A percentile compares a stretch with the other conserved stretches of the same genome.
Evolutionary conservation across 2,113 vertebrate genomes (phyloP).

Genomic region (Sebastes schlegelii): DNA sequence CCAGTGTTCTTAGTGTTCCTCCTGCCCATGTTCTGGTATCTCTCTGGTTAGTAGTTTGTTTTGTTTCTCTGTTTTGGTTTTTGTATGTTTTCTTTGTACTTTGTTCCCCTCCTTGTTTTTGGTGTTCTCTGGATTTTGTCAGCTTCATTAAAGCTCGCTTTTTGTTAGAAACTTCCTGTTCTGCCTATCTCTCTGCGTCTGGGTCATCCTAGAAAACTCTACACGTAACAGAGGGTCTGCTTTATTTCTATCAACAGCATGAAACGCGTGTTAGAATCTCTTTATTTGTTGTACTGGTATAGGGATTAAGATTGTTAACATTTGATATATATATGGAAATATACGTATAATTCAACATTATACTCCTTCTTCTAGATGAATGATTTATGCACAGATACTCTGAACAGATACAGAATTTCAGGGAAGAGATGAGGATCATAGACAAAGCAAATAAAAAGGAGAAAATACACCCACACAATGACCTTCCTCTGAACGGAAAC

Average conservation of each 20-base stretch:
- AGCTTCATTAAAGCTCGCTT: no score
- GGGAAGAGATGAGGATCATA: not conserved
- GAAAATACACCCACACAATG: conserved; percentile 50
- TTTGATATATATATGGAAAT: conserved; percentile 20
- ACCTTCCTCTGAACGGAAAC: conserved; percentile 53
- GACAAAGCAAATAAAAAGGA: conserved; percentile 32
- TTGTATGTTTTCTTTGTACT: no score
- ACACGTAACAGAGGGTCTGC: not conserved
- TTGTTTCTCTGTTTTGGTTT: no score
- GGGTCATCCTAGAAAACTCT: no score
- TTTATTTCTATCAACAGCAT: conserved; percentile 1
- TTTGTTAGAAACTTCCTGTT: no score
- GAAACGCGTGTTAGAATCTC: not conserved
- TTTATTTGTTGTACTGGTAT: conserved; percentile 19
- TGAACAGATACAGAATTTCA: conserved; percentile 7
- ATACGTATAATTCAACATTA: not conserved
- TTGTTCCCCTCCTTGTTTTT: no score
- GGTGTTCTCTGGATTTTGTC: no score
- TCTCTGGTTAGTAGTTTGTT: no score
- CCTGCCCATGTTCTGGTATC: no score
- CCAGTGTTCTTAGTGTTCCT: no score
- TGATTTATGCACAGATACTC: not conserved
- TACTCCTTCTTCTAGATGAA: not conserved
- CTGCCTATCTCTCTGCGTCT: no score
- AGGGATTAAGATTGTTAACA: not conserved